phyloP scores from a whole-genome alignment of 2,888 invertebrate genomes.

The Cylindroiulus punctatus region DNA sequence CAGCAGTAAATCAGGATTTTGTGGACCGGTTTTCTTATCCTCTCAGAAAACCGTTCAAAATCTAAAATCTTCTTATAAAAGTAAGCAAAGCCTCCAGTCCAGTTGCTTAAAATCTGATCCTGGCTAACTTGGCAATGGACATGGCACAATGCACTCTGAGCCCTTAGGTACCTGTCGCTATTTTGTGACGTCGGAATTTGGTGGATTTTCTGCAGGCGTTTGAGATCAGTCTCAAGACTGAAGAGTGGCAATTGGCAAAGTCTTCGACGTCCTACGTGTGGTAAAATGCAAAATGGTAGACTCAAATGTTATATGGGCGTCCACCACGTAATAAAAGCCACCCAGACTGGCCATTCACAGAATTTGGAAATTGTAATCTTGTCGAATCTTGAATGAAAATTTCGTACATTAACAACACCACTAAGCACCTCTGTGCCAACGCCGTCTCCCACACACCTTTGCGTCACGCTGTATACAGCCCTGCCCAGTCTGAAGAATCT shows the following conservation, averaged over 20 bases:
- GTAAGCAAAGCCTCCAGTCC: background rate
- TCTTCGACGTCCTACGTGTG: too few relatives aligned
- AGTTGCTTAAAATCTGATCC: background rate
- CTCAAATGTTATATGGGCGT: too few relatives aligned
- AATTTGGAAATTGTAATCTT: background rate
- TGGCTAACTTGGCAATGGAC: background rate
- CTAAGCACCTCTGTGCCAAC: background rate
- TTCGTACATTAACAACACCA: background rate
- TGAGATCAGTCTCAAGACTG: too few relatives aligned
- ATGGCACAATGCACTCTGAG: too few relatives aligned
- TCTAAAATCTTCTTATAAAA: too few relatives aligned
- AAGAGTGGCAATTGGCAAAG: too few relatives aligned
- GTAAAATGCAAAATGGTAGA: too few relatives aligned
- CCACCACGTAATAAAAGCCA: background rate
- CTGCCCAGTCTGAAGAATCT: slow-evolving; percentile 7
- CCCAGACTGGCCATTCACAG: background rate
- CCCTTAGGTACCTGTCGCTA: too few relatives aligned
- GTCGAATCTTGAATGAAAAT: background rate
- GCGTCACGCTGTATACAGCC: background rate
- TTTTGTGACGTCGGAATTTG: too few relatives aligned
- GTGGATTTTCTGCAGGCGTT: too few relatives aligned
- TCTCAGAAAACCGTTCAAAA: background rate
- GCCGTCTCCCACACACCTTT: background rate
- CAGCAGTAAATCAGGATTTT: background rate
- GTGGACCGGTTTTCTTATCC: background rate